Base-by-base conservation (phyloP, 1,140 invertebrate species). In the Thalassaphorura encarpata region DNA sequence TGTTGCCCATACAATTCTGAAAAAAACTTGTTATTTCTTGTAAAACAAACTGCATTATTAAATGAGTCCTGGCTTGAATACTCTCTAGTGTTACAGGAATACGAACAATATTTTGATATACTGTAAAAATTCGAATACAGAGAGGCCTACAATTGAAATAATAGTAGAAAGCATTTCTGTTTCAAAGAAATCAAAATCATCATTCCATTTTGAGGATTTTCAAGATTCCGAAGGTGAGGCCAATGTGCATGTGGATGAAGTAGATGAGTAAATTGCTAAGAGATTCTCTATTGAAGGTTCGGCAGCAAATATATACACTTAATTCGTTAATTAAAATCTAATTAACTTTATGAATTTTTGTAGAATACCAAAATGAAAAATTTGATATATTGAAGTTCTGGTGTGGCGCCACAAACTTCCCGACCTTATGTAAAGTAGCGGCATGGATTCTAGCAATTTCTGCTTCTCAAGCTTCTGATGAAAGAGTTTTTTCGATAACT, bases 401-500 rank as follows among this genome's bases (percentile, higher is more conserved):
- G 52, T 27, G 31, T 13, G 13, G 3, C 2, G 27, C 4, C 3
- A 24, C 21, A 5, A 23, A 26, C 23, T 54, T 45, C 21, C 40
- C 26, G 3, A 6, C n/a, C 3, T 27, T 54, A 11, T 24, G 41
- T 15, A 43, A 29, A 13, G n/a, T 54, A 13, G 52, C 42, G 3
- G 5, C 3, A 6, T 45, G 52, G 52, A 5, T 54, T 5, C 23
- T 54, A 41, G n/a, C 52, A 2, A 45, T 54, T 31, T 41, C 52
- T 19, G 52, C 52, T 11, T 54, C 52, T 5, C 23, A 5, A 19
- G 28, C 42, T 11, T 28, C 40, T 4, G 52, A 54, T 45, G 52
- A 54, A 23, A 24, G 52, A 45, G 52, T 54, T 5, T 54, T 54
- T 54, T 54, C 52, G 6, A 45, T 26, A 4, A 54, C 52, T 3